These are phyloP conservation scores for Mormoops blainvillei DNA, from an alignment of 2,113 vertebrate species.

Conservation along the genomic window DNA sequence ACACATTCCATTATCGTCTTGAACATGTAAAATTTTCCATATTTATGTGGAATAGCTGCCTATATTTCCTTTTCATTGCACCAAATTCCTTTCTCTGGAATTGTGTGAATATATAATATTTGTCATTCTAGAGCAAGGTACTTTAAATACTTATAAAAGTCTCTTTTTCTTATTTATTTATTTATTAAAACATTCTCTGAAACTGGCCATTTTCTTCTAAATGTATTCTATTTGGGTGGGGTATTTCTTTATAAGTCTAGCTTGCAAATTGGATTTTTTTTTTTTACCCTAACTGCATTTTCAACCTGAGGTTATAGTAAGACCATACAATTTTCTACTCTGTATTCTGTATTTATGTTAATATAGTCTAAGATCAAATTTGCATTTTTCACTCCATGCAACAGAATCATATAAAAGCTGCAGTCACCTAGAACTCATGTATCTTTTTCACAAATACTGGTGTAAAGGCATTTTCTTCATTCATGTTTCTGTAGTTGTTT, in stretches of 20 bases:
- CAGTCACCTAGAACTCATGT: not conserved
- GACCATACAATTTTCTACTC: not conserved
- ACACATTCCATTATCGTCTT: not conserved
- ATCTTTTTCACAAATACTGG: not conserved
- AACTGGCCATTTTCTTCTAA: not conserved
- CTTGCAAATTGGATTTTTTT: not conserved
- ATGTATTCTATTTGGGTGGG: not conserved
- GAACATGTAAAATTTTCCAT: not conserved
- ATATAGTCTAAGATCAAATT: conserved; percentile 24
- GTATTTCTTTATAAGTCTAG: not conserved
- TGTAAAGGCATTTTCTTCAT: not conserved
- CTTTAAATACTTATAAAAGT: not conserved
- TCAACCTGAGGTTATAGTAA: not conserved
- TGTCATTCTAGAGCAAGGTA: not conserved
- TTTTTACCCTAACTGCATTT: not conserved
- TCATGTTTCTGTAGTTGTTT: not conserved
- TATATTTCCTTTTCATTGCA: not conserved
- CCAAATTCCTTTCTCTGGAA: not conserved
- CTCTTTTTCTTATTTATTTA: not conserved
- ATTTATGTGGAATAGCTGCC: not conserved
- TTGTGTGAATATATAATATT: not conserved
- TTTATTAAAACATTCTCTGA: not conserved
- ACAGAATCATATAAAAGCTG: not conserved
- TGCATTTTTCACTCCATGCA: conserved; percentile 18
- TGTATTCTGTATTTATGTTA: conserved; percentile 4